Percentiles rank a stretch among this genome's conserved stretches.
Evolutionary conservation across 2,113 vertebrate species (phyloP).

Genomic region (Promerops cafer): DNA sequence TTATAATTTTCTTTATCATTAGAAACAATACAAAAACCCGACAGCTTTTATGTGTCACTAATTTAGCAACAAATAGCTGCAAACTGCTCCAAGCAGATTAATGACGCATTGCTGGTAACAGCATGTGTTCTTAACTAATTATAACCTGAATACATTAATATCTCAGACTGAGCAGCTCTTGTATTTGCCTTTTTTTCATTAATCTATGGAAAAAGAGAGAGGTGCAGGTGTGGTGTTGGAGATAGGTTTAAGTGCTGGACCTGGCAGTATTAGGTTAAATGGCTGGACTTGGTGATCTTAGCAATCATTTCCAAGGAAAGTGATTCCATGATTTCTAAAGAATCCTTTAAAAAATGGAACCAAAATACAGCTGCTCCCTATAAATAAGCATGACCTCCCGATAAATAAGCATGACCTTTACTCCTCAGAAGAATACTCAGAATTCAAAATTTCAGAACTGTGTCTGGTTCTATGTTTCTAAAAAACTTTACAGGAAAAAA

Average conservation of each 20-base stretch:
- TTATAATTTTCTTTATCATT: neutral
- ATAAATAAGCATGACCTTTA: neutral
- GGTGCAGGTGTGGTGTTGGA: neutral
- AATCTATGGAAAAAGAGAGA: neutral
- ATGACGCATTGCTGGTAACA: conserved; percentile 6
- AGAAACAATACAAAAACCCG: neutral
- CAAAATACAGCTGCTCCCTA: neutral
- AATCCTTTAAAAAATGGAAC: neutral
- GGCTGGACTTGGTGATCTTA: neutral
- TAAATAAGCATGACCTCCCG: neutral
- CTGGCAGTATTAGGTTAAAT: neutral
- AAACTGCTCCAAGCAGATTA: conserved; percentile 4
- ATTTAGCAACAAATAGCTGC: conserved; percentile 15
- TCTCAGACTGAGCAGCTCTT: neutral
- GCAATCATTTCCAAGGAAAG: neutral
- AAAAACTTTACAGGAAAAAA: neutral
- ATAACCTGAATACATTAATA: conserved; percentile 13
- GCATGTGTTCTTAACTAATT: conserved; percentile 39
- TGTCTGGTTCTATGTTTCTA: neutral
- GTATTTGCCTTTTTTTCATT: neutral
- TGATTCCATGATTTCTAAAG: neutral
- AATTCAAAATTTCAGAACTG: neutral
- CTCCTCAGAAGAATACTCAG: neutral
- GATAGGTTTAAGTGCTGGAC: neutral
- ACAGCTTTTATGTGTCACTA: neutral